Conservation (phyloP, 2,113 vertebrate species). For the Beaufortia kweichowensis region DNA sequence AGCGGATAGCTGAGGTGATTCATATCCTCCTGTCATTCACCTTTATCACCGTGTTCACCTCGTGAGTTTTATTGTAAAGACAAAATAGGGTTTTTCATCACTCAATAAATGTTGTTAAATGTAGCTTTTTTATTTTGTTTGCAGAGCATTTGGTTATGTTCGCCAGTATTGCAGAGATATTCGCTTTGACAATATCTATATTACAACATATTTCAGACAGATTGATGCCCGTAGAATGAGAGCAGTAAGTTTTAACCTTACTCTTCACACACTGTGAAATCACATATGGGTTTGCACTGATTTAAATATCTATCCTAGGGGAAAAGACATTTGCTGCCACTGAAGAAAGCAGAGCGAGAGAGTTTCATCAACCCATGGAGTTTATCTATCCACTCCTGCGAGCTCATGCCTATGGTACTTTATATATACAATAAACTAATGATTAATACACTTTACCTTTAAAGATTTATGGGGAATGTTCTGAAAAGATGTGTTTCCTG, state of each 20-base stretch:
- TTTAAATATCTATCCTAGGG: constrained; percentile 52
- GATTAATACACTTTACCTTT: no score
- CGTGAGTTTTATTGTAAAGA: constrained; percentile 62
- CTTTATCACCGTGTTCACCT: constrained; percentile 73
- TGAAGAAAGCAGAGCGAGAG: constrained; percentile 65
- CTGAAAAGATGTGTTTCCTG: background rate
- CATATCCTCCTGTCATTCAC: constrained; percentile 71
- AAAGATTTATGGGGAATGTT: background rate
- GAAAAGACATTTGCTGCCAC: constrained; percentile 72
- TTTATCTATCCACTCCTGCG: constrained; percentile 61
- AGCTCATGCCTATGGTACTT: constrained; percentile 68
- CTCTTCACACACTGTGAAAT: background rate
- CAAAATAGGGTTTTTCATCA: background rate
- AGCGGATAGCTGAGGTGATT: constrained; percentile 59
- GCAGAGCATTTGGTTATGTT: constrained; percentile 75
- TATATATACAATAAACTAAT: no score
- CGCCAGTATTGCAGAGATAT: constrained; percentile 70
- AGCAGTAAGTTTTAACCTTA: constrained; percentile 62
- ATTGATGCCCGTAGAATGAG: constrained; percentile 75
- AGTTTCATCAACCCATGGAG: constrained; percentile 69
- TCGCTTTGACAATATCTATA: constrained; percentile 81
- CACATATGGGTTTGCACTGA: constrained; percentile 7
- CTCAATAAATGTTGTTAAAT: background rate
- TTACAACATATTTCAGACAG: constrained; percentile 82
- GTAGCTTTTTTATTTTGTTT: background rate